These are phyloP conservation scores for Galerucella calmariensis DNA, from an alignment of 2,888 invertebrate species.

Conservation along the genomic window DNA sequence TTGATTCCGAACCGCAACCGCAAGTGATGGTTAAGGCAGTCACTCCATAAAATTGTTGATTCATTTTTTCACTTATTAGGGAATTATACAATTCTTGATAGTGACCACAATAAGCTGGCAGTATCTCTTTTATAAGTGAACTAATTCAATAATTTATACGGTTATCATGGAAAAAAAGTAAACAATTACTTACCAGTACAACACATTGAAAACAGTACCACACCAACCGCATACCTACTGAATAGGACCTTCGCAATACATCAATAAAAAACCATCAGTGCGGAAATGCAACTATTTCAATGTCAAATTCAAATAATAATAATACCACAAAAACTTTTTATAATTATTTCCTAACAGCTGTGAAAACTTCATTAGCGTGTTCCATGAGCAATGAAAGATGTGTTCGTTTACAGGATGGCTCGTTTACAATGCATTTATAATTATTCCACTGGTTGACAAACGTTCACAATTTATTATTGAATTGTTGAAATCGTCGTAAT, in stretches of 20 bases:
- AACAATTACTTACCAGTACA: conserved; percentile 35
- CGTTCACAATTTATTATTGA: no score
- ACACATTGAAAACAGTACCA: conserved; percentile 28
- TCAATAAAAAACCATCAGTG: conserved; percentile 38
- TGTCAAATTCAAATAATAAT: conserved; percentile 46
- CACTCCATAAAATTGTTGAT: no score
- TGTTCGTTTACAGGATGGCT: neutral
- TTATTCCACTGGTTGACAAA: no score
- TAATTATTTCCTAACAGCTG: conserved; percentile 32
- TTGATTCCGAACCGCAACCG: no score
- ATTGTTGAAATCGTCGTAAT: no score
- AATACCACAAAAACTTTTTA: conserved; percentile 40
- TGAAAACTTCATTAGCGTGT: conserved; percentile 34
- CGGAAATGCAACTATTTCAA: conserved; percentile 49
- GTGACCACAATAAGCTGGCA: no score
- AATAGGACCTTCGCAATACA: conserved; percentile 31
- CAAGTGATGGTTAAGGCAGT: no score
- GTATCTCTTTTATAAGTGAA: neutral
- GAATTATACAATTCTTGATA: no score
- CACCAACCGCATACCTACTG: conserved; percentile 39
- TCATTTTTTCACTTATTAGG: no score
- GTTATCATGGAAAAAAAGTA: neutral
- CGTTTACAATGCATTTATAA: no score
- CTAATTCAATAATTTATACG: neutral
- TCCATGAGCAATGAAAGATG: neutral